A percentile compares a stretch with the other conserved stretches of the same genome.
Evolutionary conservation across 2,797 vertebrate species (phyloP).

Genomic region (Ibycter americanus): DNA sequence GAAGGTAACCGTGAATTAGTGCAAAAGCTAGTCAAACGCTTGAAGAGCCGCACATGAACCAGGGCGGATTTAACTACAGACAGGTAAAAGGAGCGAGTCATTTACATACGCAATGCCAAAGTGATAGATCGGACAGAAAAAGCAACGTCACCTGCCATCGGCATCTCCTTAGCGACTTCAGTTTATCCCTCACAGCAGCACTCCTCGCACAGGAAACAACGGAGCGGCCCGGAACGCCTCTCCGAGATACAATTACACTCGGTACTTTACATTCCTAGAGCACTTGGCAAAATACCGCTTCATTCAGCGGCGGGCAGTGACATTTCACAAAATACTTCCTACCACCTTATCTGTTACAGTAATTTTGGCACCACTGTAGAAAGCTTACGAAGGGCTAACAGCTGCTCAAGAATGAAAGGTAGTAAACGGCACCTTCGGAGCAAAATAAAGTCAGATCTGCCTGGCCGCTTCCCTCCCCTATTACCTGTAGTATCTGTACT

Average conservation of each 20-base stretch:
- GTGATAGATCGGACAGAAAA: not conserved
- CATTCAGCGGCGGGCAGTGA: not conserved
- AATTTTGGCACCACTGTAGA: not conserved
- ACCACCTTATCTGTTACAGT: not conserved
- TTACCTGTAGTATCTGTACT: not conserved
- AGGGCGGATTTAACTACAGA: not conserved
- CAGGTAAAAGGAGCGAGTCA: not conserved
- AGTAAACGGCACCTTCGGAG: not conserved
- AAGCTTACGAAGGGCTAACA: not conserved
- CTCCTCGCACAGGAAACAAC: not conserved
- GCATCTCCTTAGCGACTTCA: not conserved
- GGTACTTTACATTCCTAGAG: not conserved
- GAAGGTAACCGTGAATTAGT: conserved; percentile 64
- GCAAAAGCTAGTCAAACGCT: conserved; percentile 63
- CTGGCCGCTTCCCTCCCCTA: not conserved
- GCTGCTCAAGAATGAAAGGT: not conserved
- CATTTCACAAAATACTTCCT: not conserved
- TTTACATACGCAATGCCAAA: not conserved
- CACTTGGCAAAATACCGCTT: not conserved
- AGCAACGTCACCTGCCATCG: not conserved
- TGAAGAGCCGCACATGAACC: conserved; percentile 28
- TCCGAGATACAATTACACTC: fast-evolving
- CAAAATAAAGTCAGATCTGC: not conserved
- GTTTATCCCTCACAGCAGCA: not conserved
- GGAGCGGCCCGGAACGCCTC: not conserved